Conservation (phyloP, 30 jellyfish, hydroid and myxozoan genomes). For the Aurelia aurita complex sp. Pacific region DNA sequence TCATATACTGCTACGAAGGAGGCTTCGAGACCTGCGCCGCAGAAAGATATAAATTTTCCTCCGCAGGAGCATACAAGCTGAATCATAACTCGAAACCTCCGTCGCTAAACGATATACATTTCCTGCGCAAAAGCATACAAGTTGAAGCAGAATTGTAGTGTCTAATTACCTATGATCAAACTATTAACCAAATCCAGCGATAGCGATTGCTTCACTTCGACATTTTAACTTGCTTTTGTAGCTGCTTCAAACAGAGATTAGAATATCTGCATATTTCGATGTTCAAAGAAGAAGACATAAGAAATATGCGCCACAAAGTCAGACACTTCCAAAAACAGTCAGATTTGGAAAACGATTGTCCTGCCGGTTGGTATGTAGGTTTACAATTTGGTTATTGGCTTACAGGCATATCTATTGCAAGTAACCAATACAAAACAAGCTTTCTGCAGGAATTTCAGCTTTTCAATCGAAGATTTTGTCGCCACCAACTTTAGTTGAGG, state of each 20-base stretch:
- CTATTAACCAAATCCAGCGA: no score
- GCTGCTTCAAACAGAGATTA: constrained; percentile 51
- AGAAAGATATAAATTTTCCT: no score
- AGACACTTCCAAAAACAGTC: constrained; percentile 39
- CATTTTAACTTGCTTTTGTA: neutral
- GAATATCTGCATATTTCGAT: constrained; percentile 41
- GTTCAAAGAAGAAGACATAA: constrained; percentile 55
- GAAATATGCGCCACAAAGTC: constrained; percentile 65
- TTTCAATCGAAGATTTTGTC: neutral
- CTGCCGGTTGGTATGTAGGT: constrained; percentile 54
- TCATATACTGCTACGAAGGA: no score
- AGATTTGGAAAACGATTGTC: constrained; percentile 27
- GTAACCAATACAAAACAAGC: neutral
- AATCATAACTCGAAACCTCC: no score
- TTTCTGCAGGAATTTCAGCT: neutral
- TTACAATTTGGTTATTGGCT: neutral
- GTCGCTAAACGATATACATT: no score
- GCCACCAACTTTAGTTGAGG: no score
- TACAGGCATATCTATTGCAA: neutral
- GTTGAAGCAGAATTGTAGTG: no score
- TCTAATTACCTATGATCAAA: no score
- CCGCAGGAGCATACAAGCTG: no score
- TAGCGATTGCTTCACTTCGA: no score
- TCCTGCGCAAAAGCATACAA: no score
- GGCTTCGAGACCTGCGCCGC: no score